These are phyloP conservation scores for Pipra filicauda DNA, from an alignment of 2,113 vertebrate species.

Conservation along the genomic window DNA sequence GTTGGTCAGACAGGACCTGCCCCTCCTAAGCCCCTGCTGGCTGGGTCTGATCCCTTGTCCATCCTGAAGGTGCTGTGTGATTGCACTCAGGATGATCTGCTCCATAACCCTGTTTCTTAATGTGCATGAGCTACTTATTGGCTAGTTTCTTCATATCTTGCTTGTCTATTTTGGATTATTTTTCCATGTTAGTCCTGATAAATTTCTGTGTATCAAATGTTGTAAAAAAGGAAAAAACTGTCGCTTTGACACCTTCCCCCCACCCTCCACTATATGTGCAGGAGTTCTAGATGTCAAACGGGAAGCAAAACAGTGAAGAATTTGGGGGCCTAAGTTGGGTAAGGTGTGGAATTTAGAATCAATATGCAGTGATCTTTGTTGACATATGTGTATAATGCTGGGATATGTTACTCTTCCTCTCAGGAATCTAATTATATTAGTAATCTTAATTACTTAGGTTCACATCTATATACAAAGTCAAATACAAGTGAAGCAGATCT, in stretches of 20 bases:
- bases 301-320: conserved; percentile 24
- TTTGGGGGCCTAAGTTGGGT: not conserved
- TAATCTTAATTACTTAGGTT: not conserved
- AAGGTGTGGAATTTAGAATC: not conserved
- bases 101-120: no score
- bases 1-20: no score
- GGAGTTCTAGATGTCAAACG: not conserved
- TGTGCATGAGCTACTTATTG: not conserved
- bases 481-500: not conserved
- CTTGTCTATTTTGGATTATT: not conserved
- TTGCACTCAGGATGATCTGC: no score
- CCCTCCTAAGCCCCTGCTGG: no score
- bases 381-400: not conserved
- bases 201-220: not conserved
- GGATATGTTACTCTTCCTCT: not conserved
- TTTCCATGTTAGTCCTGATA: not conserved
- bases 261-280: not conserved
- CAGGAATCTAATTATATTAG: not conserved
- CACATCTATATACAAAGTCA: not conserved
- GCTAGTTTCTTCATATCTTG: not conserved
- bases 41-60: no score
- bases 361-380: not conserved
- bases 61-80: no score
- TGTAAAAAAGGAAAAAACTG: not conserved
- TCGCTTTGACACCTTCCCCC: not conserved